Base-by-base conservation (phyloP, 2,797 vertebrate species). In the Rousettus madagascariensis region DNA sequence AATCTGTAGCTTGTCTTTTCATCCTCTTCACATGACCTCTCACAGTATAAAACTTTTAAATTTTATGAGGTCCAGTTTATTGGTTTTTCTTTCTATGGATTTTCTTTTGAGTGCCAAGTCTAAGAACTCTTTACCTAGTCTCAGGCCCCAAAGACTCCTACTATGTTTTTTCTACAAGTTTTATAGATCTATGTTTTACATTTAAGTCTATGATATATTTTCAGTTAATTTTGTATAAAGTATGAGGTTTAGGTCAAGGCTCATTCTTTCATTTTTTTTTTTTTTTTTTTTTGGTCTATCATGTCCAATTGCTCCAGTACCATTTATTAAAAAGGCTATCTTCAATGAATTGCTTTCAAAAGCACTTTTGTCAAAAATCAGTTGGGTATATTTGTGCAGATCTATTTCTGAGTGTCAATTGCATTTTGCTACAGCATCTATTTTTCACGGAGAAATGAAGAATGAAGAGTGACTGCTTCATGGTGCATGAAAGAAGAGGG, bases 381-480 rank as follows among this genome's bases (percentile, higher is more conserved):
- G 66, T n/a, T 38, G 38, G 20, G 15, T 24, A 5, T 49, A 55
- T 41, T 10, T 82, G 22, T 71, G 19, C 46, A 36, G 28, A 28
- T 43, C 90, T 71, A 3, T 59, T 78, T 92, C 33, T 65, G 69
- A 41, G 16, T 41, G 72, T 89, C 74, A 86, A 94, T 79, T 88
- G 71, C 30, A 1, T 85, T 96, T 92, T 91, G 12, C 92, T 61
- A 93, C 71, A 92, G 84, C 87, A 69, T 22, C 82, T 33, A 0
- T 63, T 86, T 84, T 74, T 72, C 74, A 79, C 80, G 63, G 96
- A 92, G 78, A 87, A 95, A 90, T 89, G 78, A 91, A 74, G 78
- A 85, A 46, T 12, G 97, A 97, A 90, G 88, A 94, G 79, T 63
- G 92, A 77, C 78, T 90, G 36, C 87, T 96, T 96, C 57, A 65